phyloP scores from a whole-genome alignment of 2,888 invertebrate species.

The Pachycephus smyrnensis region DNA sequence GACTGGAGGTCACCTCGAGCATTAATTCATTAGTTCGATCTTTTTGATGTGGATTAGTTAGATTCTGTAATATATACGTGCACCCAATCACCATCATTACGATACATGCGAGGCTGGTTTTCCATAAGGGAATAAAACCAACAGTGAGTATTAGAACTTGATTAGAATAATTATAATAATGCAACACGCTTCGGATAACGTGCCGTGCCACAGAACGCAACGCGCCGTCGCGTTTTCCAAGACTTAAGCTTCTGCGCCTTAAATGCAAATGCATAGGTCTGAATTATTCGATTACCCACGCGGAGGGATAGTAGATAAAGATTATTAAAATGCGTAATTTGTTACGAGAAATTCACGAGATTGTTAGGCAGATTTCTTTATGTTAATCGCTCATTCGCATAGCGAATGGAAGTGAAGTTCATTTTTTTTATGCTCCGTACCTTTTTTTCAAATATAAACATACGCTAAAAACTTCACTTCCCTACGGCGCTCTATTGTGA shows the following conservation, averaged over 20 bases:
- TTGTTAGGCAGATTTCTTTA: no score
- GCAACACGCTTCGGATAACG: constrained; percentile 54
- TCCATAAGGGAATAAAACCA: constrained; percentile 50
- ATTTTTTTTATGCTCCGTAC: no score
- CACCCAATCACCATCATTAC: constrained; percentile 55
- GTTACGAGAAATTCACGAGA: no score
- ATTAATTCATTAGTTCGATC: constrained; percentile 12
- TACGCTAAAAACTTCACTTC: no score
- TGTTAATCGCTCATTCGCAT: no score
- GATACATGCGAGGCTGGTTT: constrained; percentile 52
- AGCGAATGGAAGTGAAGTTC: no score
- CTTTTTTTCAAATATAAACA: no score
- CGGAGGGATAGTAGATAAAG: constrained; percentile 1
- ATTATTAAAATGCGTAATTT: no score
- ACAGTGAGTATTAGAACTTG: constrained; percentile 50
- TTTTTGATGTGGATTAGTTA: constrained; percentile 18
- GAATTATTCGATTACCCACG: constrained; percentile 46
- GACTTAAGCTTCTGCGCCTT: constrained; percentile 30
- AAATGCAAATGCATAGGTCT: constrained; percentile 52
- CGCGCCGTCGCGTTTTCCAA: no score
- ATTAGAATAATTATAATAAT: constrained; percentile 63
- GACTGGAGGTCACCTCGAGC: no score
- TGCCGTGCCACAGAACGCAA: constrained; percentile 27
- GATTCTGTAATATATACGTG: constrained; percentile 22
- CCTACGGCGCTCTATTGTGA: no score